These are phyloP conservation scores for Somateria mollissima DNA, from an alignment of 2,797 vertebrate species.

Conservation along the genomic window DNA sequence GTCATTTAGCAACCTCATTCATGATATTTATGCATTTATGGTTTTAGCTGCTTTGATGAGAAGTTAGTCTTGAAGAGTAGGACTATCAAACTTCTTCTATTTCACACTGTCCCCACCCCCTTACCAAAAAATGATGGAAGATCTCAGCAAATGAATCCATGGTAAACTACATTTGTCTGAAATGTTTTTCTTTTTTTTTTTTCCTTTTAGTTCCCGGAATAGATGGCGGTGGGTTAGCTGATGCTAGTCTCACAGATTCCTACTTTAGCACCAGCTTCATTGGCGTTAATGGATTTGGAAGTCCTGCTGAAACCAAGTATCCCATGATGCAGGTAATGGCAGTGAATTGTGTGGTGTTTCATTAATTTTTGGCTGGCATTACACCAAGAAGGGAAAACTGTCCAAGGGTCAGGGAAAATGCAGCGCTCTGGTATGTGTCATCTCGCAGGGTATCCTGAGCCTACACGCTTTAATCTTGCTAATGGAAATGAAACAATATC, in stretches of 20 bases:
- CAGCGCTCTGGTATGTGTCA: neutral
- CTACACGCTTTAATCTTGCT: neutral
- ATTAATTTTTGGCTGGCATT: neutral
- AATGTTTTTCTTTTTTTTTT: constrained; percentile 26
- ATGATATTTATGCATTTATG: neutral
- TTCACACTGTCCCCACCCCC: neutral
- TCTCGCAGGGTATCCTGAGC: neutral
- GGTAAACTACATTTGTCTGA: neutral
- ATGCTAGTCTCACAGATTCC: constrained; percentile 96
- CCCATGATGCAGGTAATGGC: constrained; percentile 96
- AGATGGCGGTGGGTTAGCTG: constrained; percentile 89
- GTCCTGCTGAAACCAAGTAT: constrained; percentile 95
- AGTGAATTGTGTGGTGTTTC: neutral
- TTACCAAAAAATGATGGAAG: neutral
- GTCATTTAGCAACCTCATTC: neutral
- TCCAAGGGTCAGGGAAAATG: neutral
- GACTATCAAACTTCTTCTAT: neutral
- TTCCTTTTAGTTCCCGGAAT: constrained; percentile 90
- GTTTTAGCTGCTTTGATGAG: neutral
- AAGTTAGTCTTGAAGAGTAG: neutral
- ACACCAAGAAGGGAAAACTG: neutral
- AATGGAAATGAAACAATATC: neutral
- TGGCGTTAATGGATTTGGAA: constrained; percentile 98
- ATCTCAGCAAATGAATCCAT: neutral
- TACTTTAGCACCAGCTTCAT: constrained; percentile 99